Evolutionary conservation across 2,797 vertebrate genomes (phyloP), one percentile per base, ranked within the genome.

Genomic region (Lutjanus campechanus): DNA sequence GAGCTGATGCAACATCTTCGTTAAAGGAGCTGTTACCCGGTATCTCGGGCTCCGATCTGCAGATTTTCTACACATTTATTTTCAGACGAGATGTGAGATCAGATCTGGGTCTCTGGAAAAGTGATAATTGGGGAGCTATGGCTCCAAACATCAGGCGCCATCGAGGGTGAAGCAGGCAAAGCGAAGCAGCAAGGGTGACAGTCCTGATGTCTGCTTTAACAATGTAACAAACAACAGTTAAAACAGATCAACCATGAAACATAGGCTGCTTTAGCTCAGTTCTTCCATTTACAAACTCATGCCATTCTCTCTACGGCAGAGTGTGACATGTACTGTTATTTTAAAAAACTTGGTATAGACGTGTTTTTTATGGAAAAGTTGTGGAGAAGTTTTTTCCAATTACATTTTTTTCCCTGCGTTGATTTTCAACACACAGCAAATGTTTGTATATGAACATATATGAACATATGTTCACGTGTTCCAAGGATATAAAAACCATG

Each of bases 81-180:
- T 4, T 15, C 44, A 69, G 20, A 19, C 0, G 3, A 49, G 50
- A 76, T 50, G 59, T 15, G 20, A 73, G 69, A 69, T 69, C 63
- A 13, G 17, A 51, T 40, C 40, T 19, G 11, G 9, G 8, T 11
- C 29, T 49, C 54, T 9, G 43, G 22, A 10, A 11, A 50, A 17
- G 82, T 74, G 76, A 77, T 82, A 78, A 85, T 68, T 85, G 65
- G 60, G 73, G 60, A 20, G 5, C 0, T 9, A 49, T 3, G 0
- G 41, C 56, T 70, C 44, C 53, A 15, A 58, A 64, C 25, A 66
- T 68, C 69, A 36, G 61, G 15, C 8, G 20, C 6, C 53, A 7
- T 9, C 15, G 8, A 50, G 60, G 41, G 0, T 47, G 22, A 55
- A 49, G 60, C 11, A 22, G 54, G 54, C 8, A 10, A 56, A 10